phyloP scores from a whole-genome alignment of 1,140 invertebrate species.

The Cydia pomonella region DNA sequence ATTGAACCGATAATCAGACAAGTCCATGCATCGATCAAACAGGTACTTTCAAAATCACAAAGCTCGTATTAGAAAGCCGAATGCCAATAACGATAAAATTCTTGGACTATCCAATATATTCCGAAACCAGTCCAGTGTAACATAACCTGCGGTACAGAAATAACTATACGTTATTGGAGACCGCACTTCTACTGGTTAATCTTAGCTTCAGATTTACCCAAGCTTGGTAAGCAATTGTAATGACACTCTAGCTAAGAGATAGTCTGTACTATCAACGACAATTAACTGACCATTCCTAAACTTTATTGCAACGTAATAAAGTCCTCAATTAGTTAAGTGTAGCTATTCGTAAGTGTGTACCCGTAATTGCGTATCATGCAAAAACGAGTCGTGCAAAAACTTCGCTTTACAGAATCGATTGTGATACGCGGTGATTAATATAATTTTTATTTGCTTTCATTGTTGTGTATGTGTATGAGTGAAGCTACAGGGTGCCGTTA shows the following conservation, averaged over 20 bases:
- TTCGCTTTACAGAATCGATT: conserved; percentile 50
- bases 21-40: conserved; percentile 49
- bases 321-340: conserved; percentile 40
- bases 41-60: conserved; percentile 41
- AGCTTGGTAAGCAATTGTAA: not conserved
- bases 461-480: conserved; percentile 53
- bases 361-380: conserved; percentile 70
- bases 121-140: not conserved
- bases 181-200: not conserved
- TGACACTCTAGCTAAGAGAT: not conserved
- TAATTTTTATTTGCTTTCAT: conserved; percentile 68
- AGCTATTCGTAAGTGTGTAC: not conserved
- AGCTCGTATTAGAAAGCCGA: conserved; percentile 64
- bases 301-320: conserved; percentile 50
- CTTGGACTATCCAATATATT: conserved; percentile 33
- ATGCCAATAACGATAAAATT: conserved; percentile 59
- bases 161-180: not conserved
- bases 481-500: conserved; percentile 43
- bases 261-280: not conserved
- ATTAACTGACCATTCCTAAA: not conserved
- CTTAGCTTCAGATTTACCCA: not conserved
- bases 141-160: not conserved
- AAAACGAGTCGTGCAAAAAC: conserved; percentile 54
- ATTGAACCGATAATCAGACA: conserved; percentile 60
- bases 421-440: conserved; percentile 62